These are phyloP conservation scores for Lycocerus yunnanus DNA, from an alignment of 2,888 invertebrate genomes.

Conservation along the genomic window DNA sequence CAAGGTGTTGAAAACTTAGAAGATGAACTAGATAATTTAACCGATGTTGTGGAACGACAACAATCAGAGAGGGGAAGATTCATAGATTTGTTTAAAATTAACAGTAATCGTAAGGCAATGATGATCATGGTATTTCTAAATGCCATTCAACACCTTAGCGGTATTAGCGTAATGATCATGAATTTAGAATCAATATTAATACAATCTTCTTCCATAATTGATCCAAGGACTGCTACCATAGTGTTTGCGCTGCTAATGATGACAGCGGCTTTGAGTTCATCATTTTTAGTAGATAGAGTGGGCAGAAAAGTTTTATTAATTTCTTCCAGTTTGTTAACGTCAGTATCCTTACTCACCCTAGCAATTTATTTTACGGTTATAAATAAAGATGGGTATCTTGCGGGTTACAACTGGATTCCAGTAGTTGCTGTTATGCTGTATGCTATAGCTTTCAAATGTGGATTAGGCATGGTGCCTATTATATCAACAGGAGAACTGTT, in stretches of 20 bases:
- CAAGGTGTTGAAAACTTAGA: conserved; percentile 59
- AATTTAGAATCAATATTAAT: conserved; percentile 46
- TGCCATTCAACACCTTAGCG: conserved; percentile 44
- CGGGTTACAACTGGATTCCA: neutral
- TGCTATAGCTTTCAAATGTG: neutral
- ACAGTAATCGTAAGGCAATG: conserved; percentile 33
- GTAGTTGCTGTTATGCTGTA: neutral
- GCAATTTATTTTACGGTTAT: neutral
- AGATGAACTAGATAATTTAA: conserved; percentile 51
- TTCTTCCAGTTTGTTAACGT: conserved; percentile 5
- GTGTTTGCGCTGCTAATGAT: neutral
- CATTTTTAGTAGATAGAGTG: conserved; percentile 25
- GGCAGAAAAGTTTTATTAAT: conserved; percentile 28
- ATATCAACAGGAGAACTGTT: conserved; percentile 2
- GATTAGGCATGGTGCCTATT: conserved; percentile 2
- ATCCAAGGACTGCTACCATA: neutral
- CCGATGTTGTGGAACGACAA: conserved; percentile 46
- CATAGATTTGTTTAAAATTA: conserved; percentile 55
- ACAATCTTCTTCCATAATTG: conserved; percentile 36
- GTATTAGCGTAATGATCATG: conserved; percentile 47
- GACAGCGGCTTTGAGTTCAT: conserved; percentile 5
- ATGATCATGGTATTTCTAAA: conserved; percentile 46
- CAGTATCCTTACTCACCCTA: neutral
- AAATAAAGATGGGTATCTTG: neutral
- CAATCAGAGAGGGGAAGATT: conserved; percentile 54